Base-by-base conservation (phyloP, 2,113 vertebrate genomes). In the Lichenostomus cassidix region DNA sequence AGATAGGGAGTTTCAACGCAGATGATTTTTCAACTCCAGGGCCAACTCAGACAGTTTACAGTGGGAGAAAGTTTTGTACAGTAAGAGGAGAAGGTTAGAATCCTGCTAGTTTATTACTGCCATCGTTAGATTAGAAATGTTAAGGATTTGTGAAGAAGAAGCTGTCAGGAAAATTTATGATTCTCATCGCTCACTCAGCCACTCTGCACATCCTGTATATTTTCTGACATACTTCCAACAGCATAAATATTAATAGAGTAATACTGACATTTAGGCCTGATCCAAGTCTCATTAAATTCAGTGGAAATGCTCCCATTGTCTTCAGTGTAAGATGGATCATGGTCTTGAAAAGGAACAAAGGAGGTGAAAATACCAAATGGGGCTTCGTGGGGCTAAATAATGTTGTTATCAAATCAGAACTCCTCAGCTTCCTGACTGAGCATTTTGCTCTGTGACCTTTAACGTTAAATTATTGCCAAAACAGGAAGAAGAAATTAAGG, bases 211-310 rank as follows among this genome's bases (percentile, higher is more conserved):
- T 97, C 96, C 96, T 96, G 94, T 96, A 79, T 87, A 73, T 95
- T 95, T 97, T 95, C 96, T 96, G 95, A 94, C 96, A 97, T 92
- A 84, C 52, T 91, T 97, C 92, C 96, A 97, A 71, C 78, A 59
- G 93, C 76, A 94, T 96, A 95, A 96, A 97, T 97, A 96, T 96
- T 97, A 97, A 97, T 96, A 94, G 88, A 95, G 83, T 94, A 95
- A 95, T 94, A 92, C 86, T 96, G 97, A 97, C 95, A 95, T 94
- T 96, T 96, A 94, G 85, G 84, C 49, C 73, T 94, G 93, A 95
- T 97, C 96, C 94, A 97, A 96, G 92, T 85, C 93, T 94, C 94
- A 96, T 97, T 95, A 95, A 97, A 95, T 92, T 96, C 87, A 90
- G 75, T 95, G 78, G 96, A 96, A 97, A 96, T 83, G 79, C 92